These are phyloP conservation scores for Lycocorax pyrrhopterus DNA, from an alignment of 2,113 vertebrate genomes.

Conservation along the genomic window DNA sequence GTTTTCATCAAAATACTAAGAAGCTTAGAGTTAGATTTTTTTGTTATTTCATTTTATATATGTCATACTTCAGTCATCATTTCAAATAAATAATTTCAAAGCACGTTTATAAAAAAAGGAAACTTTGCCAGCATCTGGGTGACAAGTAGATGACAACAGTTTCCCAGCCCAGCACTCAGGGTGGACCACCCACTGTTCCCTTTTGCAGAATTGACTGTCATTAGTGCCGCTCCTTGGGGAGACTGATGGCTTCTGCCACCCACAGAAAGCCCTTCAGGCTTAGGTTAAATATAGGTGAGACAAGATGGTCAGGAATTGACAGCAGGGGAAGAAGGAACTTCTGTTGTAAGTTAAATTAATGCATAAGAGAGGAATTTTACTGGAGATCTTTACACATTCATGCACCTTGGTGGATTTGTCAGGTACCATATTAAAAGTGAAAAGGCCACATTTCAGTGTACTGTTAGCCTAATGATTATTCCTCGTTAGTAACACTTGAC, in stretches of 20 bases:
- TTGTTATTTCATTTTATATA: background rate
- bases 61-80: background rate
- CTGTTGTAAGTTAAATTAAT: background rate
- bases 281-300: background rate
- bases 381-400: background rate
- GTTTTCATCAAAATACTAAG: background rate
- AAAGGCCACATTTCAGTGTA: background rate
- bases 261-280: background rate
- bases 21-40: background rate
- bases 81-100: background rate
- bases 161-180: background rate
- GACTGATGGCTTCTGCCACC: background rate
- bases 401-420: background rate
- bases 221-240: background rate
- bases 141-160: background rate
- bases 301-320: background rate
- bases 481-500: background rate
- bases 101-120: background rate
- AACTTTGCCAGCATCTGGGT: background rate
- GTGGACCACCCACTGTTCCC: background rate
- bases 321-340: background rate
- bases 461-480: background rate
- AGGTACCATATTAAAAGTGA: background rate
- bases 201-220: background rate
- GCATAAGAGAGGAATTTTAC: background rate